Evolutionary conservation across 2,797 vertebrate species (phyloP), one percentile per base, ranked within the genome.

Genomic region (Kryptopterus vitreolus): DNA sequence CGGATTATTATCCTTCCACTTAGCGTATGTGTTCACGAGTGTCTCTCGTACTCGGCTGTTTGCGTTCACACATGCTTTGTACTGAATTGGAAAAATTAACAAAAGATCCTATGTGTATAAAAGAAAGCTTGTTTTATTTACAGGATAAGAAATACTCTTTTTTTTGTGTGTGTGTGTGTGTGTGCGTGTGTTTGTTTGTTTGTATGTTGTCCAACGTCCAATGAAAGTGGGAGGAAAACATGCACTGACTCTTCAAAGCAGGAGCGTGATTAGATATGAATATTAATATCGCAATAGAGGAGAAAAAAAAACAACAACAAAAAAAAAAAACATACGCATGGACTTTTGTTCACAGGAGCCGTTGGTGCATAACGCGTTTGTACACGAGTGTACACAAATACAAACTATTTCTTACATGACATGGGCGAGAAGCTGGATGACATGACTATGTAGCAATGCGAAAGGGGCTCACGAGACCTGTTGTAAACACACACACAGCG

Each of bases 121-220:
- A 93, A 93, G 85, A 90, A 93, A 93, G 90, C 83, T 84, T 91
- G 92, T 82, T 80, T 87, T 97, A 98, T 98, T 93, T 98, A 99
- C 96, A 99, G 88, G 88, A 88, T 93, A 94, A 92, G 84, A 92
- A 95, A 94, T 93, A 93, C 94, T 94, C 38, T 80, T 57, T n/a
- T 71, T 58, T 77, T 77, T 69, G n/a, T n/a, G n/a, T n/a, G n/a
- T n/a, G n/a, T n/a, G n/a, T n/a, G n/a, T n/a, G n/a, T n/a, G n/a
- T n/a, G n/a, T n/a, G n/a, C n/a, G n/a, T n/a, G n/a, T n/a, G n/a
- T n/a, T 52, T 52, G 50, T 52, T 18, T 52, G 50, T 52, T 52
- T 43, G 50, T 52, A 2, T 52, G 50, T 52, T 52, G 12, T 52
- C 57, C 31, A 46, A 43, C 78, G 35, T 57, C n/a, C 43, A 75